Conservation (phyloP, 2,113 vertebrate species). For the Stigmatopora nigra region DNA sequence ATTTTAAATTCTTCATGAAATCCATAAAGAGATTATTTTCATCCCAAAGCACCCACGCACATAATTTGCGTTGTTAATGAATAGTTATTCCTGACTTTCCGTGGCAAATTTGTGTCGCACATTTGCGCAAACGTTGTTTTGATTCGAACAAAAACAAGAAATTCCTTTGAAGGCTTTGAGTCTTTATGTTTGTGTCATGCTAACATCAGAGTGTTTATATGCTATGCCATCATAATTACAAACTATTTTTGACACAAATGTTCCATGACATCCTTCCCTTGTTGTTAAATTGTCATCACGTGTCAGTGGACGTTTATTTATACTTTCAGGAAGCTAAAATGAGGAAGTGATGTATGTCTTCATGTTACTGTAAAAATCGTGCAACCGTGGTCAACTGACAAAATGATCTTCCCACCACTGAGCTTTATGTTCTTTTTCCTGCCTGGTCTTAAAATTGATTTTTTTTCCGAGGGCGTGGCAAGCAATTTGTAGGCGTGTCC, state of each 20-base stretch:
- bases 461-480: not conserved
- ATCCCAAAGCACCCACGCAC: constrained; percentile 24
- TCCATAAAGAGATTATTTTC: not conserved
- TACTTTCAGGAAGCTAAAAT: not conserved
- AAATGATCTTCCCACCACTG: not conserved
- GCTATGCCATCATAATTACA: no score
- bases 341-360: not conserved
- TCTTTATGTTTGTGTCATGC: no score
- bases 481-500: constrained; percentile 2
- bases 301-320: not conserved
- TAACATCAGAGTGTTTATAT: no score
- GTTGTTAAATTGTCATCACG: not conserved
- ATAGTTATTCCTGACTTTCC: constrained; percentile 27
- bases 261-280: not conserved
- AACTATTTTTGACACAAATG: no score
- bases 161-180: not conserved
- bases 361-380: not conserved
- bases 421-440: not conserved
- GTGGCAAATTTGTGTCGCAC: constrained; percentile 17
- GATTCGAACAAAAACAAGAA: not conserved
- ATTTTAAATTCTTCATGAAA: not conserved
- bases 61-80: constrained; percentile 41
- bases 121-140: constrained; percentile 60
- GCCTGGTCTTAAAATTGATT: not conserved
- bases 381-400: not conserved